Evolutionary conservation across 2,888 invertebrate species (phyloP), one percentile per base, ranked within the genome.

Genomic region (Blera fallax): DNA sequence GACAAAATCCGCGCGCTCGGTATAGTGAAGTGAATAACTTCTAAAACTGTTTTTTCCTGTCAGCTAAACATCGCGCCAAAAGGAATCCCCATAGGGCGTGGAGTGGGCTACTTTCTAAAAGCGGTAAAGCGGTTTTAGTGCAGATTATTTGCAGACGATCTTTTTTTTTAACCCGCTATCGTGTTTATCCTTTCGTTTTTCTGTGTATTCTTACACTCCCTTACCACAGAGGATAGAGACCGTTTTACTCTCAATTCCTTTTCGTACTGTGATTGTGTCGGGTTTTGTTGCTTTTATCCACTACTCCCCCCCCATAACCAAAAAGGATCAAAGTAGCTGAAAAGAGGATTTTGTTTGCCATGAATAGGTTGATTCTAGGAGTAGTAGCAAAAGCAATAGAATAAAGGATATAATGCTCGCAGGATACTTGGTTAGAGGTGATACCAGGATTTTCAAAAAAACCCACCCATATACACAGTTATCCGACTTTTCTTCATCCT

Each of bases 341-440:
- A 76, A 24, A 76, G 81, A 76, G 84, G 84, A 85, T 81, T 85
- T 85, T 80, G 52, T 81, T 14, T 72, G 64, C 45, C 70, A 80
- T 85, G 84, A 81, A 85, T 77, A 60, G 67, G 56, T 70, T 62
- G 40, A 76, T 80, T 70, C 80, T 74, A 50, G 43, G 45, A 52
- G 58, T 54, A 32, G 54, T 34, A 43, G 65, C 65, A 54, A 52
- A n/a, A 69, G 70, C 78, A 85, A 80, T 76, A 76, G 79, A 79
- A 72, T 79, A 85, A 85, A 85, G 81, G 76, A 85, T 85, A 81
- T 72, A 72, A 83, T 84, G 84, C 52, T 85, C 60, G 76, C 76
- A 81, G 85, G 81, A 85, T 85, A 81, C 85, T 85, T 77, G 85
- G 81, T 81, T 85, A 81, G 85, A 85, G 85, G 85, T 77, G 85